These are phyloP conservation scores for human (Homo sapiens) DNA, from an alignment of 2,113 vertebrate species.

Conservation along the genomic window DNA sequence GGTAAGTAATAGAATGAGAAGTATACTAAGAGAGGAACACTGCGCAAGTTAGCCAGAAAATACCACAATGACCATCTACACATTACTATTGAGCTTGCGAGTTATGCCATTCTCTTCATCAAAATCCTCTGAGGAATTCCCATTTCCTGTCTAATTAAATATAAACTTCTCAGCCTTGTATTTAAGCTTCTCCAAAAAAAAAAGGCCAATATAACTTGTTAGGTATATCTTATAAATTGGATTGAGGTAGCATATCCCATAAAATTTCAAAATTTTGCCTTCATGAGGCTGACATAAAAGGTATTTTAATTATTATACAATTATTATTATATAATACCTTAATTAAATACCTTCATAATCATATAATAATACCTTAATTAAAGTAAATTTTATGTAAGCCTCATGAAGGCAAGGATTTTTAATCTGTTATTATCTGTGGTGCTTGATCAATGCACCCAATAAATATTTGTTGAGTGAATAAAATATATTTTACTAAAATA, in stretches of 20 bases:
- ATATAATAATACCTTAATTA: neutral
- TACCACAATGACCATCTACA: neutral
- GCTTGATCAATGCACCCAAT: neutral
- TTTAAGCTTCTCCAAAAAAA: neutral
- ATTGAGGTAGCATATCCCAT: neutral
- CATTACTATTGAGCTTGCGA: accelerated
- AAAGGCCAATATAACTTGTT: neutral
- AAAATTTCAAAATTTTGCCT: neutral
- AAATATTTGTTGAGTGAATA: neutral
- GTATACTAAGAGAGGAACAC: neutral
- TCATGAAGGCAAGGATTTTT: neutral
- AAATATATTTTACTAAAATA: neutral
- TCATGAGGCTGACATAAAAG: too few species aligned
- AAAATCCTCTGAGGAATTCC: neutral
- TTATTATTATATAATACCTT: too few species aligned
- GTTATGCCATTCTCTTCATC: neutral
- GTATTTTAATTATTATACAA: too few species aligned
- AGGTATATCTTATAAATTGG: neutral
- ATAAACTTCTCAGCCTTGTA: neutral
- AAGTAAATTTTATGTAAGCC: neutral
- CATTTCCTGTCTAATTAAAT: neutral
- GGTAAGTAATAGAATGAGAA: neutral
- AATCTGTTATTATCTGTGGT: neutral
- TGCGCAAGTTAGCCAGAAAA: neutral
- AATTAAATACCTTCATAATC: neutral